Conservation (phyloP, 1,140 invertebrate species). For the Phenacoccus solenopsis region DNA sequence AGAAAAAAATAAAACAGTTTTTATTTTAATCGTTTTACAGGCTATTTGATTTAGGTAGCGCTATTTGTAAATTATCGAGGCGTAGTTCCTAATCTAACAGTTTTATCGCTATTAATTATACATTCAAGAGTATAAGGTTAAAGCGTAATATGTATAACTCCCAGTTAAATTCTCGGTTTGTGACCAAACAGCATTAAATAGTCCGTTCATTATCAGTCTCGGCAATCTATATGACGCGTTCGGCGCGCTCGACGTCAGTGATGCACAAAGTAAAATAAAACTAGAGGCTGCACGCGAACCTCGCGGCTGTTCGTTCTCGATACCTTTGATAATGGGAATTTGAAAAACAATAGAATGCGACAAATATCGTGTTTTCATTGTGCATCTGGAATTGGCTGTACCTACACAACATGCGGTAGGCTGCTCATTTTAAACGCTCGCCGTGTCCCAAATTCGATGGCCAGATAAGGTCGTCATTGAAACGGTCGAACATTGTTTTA, state of each 20-base stretch:
- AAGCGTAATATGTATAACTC: not conserved
- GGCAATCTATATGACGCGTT: not conserved
- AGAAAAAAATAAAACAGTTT: not conserved
- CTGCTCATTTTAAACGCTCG: too few relatives aligned
- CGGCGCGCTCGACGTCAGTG: not conserved
- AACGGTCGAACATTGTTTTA: too few relatives aligned
- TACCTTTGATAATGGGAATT: not conserved
- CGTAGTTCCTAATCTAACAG: conserved; percentile 1
- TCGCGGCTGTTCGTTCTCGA: not conserved
- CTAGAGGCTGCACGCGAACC: not conserved
- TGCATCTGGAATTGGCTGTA: too few relatives aligned
- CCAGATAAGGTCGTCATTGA: too few relatives aligned
- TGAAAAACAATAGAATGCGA: not conserved
- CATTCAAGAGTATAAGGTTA: conserved; percentile 2
- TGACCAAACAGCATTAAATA: conserved; percentile 2
- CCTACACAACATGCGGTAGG: too few relatives aligned
- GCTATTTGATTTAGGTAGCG: conserved; percentile 1
- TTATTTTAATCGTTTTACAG: not conserved
- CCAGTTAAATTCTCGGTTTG: not conserved
- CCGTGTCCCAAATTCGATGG: too few relatives aligned
- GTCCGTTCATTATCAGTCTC: not conserved
- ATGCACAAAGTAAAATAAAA: not conserved
- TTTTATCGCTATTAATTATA: conserved; percentile 3
- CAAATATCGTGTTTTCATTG: not conserved
- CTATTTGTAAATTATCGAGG: not conserved